Percentiles rank a stretch among this genome's conserved stretches.
Evolutionary conservation across 2,888 invertebrate species (phyloP).

Genomic region (Hydrotaea diabolus): DNA sequence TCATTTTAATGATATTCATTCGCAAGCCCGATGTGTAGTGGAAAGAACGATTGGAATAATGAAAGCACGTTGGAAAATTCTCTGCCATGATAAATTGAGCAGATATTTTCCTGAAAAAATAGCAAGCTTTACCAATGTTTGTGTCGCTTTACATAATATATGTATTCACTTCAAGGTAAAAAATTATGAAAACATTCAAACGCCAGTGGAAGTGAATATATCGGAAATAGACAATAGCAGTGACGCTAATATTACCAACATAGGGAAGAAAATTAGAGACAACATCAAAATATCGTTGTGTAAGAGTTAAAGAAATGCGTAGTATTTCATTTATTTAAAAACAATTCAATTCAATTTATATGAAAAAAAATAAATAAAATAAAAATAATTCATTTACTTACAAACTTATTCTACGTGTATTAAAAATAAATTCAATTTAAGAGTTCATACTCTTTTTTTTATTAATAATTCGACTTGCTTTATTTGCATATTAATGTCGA

Average conservation of each 20-base stretch:
- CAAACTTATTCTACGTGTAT: constrained; percentile 8
- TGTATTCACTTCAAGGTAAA: constrained; percentile 16
- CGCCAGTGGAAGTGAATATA: constrained; percentile 29
- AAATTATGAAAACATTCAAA: constrained; percentile 18
- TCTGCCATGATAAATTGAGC: constrained; percentile 10
- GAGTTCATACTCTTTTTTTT: constrained; percentile 11
- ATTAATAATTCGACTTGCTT: background rate
- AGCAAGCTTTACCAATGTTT: background rate
- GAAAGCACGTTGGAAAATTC: constrained; percentile 28
- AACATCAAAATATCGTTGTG: constrained; percentile 23
- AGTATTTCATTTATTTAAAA: constrained; percentile 5
- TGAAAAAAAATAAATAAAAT: background rate
- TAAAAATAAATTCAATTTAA: background rate
- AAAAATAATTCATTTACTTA: constrained; percentile 10
- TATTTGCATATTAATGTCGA: constrained; percentile 4
- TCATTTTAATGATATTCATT: constrained; percentile 46
- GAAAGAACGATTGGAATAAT: constrained; percentile 4
- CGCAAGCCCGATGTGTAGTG: constrained; percentile 23
- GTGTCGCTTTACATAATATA: constrained; percentile 23
- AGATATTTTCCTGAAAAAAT: constrained; percentile 28
- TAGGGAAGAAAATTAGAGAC: constrained; percentile 38
- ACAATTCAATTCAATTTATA: background rate
- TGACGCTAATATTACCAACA: constrained; percentile 33
- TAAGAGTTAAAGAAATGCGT: constrained; percentile 30
- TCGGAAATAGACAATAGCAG: constrained; percentile 22